These are phyloP conservation scores for Acrocephalus kingi DNA, from an alignment of 2,113 vertebrate genomes.

Conservation along the genomic window DNA sequence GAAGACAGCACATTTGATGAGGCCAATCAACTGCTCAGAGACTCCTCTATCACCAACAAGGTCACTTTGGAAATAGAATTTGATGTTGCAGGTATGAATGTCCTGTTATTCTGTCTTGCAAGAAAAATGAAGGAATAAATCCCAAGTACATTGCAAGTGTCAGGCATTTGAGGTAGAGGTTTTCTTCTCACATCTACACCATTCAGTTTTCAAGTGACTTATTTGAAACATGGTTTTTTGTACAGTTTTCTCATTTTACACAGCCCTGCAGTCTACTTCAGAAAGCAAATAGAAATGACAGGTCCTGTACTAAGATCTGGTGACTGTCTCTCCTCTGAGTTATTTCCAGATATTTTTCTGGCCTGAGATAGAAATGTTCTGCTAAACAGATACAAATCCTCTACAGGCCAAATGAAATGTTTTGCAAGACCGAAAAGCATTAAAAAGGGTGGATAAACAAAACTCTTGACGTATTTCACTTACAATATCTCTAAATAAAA, in stretches of 20 bases:
- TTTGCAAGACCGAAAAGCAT: not conserved
- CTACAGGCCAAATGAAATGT: not conserved
- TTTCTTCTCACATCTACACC: not conserved
- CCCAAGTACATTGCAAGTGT: not conserved
- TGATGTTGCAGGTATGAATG: slow-evolving; percentile 90
- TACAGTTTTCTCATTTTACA: not conserved
- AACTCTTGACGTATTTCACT: not conserved
- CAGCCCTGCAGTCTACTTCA: not conserved
- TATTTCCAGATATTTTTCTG: not conserved
- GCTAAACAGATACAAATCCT: not conserved
- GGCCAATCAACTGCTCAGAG: slow-evolving; percentile 95
- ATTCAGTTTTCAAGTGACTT: not conserved
- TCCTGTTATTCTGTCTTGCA: not conserved
- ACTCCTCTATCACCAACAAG: slow-evolving; percentile 92
- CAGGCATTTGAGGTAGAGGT: not conserved
- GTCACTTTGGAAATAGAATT: slow-evolving; percentile 99
- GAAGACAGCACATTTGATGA: slow-evolving; percentile 98
- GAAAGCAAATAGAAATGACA: not conserved
- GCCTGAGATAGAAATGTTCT: not conserved
- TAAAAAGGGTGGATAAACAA: not conserved
- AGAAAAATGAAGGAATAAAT: not conserved
- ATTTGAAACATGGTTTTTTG: not conserved
- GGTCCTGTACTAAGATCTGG: not conserved
- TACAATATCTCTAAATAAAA: not conserved
- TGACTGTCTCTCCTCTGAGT: not conserved